Evolutionary conservation across 2,888 invertebrate species (phyloP).

Genomic region (Meandrusa payeni): DNA sequence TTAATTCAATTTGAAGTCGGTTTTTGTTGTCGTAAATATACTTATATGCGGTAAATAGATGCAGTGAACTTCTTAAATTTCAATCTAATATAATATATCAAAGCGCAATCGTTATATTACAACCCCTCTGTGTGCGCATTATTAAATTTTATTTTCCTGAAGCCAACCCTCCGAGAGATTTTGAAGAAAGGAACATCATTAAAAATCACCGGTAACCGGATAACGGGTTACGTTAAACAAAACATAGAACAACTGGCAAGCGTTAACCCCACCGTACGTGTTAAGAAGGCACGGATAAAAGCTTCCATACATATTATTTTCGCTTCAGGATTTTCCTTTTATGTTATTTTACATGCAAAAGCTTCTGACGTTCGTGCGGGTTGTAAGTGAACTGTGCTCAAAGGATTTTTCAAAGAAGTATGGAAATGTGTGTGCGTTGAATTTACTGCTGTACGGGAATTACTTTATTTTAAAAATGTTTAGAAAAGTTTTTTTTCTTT

Average conservation of each 20-base stretch:
- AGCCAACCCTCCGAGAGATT: slow-evolving; percentile 25
- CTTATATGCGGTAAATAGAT: no score
- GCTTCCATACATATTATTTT: background rate
- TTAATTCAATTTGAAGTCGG: no score
- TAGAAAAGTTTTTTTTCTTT: no score
- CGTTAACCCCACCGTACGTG: slow-evolving; percentile 12
- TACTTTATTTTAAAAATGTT: no score
- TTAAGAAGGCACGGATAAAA: background rate
- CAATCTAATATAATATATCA: background rate
- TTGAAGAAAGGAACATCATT: slow-evolving; percentile 38
- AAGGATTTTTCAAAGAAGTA: no score
- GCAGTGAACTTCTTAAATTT: no score
- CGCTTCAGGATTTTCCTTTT: background rate
- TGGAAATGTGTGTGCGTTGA: no score
- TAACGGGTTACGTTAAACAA: slow-evolving; percentile 23
- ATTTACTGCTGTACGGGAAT: no score
- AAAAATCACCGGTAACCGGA: slow-evolving; percentile 28
- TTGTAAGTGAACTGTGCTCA: no score
- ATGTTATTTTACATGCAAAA: background rate
- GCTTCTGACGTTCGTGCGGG: background rate
- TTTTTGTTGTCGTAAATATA: no score
- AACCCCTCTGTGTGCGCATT: background rate
- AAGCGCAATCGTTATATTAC: background rate
- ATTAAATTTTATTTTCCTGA: slow-evolving; percentile 16
- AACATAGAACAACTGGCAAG: slow-evolving; percentile 28